Conservation (phyloP, 2,888 invertebrate species). For the Keiferia lycopersicella region DNA sequence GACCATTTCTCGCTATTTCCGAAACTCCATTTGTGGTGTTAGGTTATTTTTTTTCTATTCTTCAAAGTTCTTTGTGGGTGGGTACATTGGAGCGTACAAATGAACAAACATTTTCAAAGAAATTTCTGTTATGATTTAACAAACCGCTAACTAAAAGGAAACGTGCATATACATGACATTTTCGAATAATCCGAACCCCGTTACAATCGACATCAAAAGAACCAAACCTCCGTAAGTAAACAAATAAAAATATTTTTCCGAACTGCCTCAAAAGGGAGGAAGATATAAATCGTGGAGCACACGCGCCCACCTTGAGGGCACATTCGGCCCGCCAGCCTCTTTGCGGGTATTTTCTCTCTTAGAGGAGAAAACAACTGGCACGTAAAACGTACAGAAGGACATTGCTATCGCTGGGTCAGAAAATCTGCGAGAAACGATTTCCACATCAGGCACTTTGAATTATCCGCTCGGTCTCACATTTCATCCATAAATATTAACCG, state of each 20-base stretch:
- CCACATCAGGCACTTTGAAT: constrained; percentile 80
- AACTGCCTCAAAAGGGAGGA: constrained; percentile 68
- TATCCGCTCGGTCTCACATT: constrained; percentile 78
- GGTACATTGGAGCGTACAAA: constrained; percentile 19
- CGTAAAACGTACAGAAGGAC: constrained; percentile 76
- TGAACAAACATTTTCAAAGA: constrained; percentile 30
- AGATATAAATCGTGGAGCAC: constrained; percentile 70
- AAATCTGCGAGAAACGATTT: constrained; percentile 78
- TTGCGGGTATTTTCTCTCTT: constrained; percentile 59
- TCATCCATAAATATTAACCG: constrained; percentile 81
- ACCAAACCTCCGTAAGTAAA: constrained; percentile 73
- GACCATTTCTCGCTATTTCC: constrained; percentile 23
- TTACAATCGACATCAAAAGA: constrained; percentile 74
- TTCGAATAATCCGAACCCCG: constrained; percentile 59
- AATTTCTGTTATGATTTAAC: constrained; percentile 35
- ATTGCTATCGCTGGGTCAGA: constrained; percentile 78
- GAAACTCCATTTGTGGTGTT: constrained; percentile 24
- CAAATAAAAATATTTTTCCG: constrained; percentile 72
- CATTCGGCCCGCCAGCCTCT: constrained; percentile 38
- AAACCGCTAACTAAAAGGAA: constrained; percentile 50
- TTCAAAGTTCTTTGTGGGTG: constrained; percentile 19
- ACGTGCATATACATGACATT: constrained; percentile 55
- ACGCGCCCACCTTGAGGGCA: constrained; percentile 68
- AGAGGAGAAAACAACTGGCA: constrained; percentile 74
- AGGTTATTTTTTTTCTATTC: constrained; percentile 15